Conservation (phyloP, 92 coral and sea anemone genomes). For the Phenganax stokvisi region DNA sequence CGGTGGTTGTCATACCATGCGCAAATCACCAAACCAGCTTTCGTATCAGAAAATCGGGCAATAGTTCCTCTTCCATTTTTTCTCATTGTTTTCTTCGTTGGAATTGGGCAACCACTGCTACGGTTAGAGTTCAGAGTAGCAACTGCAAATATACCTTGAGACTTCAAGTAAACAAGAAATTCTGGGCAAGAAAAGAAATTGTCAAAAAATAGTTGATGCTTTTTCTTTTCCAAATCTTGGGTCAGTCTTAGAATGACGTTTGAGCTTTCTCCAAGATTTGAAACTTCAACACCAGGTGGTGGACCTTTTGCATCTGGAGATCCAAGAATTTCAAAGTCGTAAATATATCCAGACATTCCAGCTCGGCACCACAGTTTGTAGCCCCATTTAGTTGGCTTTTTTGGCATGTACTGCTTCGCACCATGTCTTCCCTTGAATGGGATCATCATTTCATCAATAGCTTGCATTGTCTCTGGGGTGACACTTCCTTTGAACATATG, state of each 20-base stretch:
- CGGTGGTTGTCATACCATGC: constrained; percentile 35
- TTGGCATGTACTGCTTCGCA: constrained; percentile 27
- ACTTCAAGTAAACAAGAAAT: constrained; percentile 14
- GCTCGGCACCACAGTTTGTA: constrained; percentile 29
- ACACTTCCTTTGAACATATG: constrained; percentile 3
- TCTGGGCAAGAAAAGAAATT: constrained; percentile 32
- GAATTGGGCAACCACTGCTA: neutral
- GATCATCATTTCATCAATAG: constrained; percentile 27
- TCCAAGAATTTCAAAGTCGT: constrained; percentile 20
- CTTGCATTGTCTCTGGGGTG: constrained; percentile 5
- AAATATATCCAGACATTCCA: constrained; percentile 35
- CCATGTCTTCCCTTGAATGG: constrained; percentile 37
- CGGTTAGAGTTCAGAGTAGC: constrained; percentile 10
- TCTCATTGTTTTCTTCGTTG: neutral
- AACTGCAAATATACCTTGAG: constrained; percentile 17
- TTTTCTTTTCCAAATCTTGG: constrained; percentile 15
- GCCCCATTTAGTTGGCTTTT: constrained; percentile 36
- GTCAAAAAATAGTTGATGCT: constrained; percentile 32
- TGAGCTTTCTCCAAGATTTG: constrained; percentile 18
- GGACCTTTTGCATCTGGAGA: constrained; percentile 22
- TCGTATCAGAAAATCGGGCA: constrained; percentile 12
- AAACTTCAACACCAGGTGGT: constrained; percentile 14
- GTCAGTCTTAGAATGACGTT: constrained; percentile 14
- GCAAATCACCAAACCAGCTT: constrained; percentile 30
- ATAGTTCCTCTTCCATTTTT: constrained; percentile 3